Percentiles rank a stretch among this genome's conserved stretches.
Evolutionary conservation across 2,113 vertebrate genomes (phyloP).

Genomic region (Eurypyga helias): DNA sequence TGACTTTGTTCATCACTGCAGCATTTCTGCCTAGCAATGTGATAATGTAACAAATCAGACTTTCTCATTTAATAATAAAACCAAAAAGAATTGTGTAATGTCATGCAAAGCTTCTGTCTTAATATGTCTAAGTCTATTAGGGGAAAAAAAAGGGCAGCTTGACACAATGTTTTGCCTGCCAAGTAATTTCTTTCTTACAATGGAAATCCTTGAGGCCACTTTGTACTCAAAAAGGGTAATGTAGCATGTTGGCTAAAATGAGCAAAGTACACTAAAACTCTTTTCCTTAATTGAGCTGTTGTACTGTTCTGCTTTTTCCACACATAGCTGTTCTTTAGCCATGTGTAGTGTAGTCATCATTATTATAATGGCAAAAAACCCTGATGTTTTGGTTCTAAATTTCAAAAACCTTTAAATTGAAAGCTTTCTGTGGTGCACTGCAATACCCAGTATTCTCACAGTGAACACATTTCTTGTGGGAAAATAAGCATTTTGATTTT

Average conservation of each 20-base stretch:
- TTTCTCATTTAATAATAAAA: conserved; percentile 77
- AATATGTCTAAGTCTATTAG: conserved; percentile 62
- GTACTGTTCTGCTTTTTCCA: conserved; percentile 57
- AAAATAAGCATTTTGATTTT: conserved; percentile 70
- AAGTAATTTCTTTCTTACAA: conserved; percentile 41
- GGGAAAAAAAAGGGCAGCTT: conserved; percentile 64
- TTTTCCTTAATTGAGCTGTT: conserved; percentile 49
- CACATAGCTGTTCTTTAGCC: conserved; percentile 54
- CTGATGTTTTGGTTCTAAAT: conserved; percentile 33
- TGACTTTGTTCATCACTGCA: conserved; percentile 75
- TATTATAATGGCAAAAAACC: conserved; percentile 2
- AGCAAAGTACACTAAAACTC: conserved; percentile 67
- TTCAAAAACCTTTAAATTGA: conserved; percentile 49
- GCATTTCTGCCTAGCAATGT: conserved; percentile 78
- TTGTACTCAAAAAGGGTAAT: conserved; percentile 1
- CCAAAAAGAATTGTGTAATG: conserved; percentile 72
- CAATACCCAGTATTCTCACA: conserved; percentile 52
- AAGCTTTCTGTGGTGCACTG: conserved; percentile 49
- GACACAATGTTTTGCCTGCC: conserved; percentile 61
- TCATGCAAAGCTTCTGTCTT: conserved; percentile 80
- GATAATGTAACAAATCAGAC: conserved; percentile 77
- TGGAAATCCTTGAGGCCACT: conserved; percentile 43
- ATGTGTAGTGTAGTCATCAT: conserved; percentile 15
- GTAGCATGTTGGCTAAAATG: conserved; percentile 67
- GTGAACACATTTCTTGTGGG: conserved; percentile 34